Base-by-base conservation (phyloP, 2,113 vertebrate genomes). In the Ondatra zibethicus region DNA sequence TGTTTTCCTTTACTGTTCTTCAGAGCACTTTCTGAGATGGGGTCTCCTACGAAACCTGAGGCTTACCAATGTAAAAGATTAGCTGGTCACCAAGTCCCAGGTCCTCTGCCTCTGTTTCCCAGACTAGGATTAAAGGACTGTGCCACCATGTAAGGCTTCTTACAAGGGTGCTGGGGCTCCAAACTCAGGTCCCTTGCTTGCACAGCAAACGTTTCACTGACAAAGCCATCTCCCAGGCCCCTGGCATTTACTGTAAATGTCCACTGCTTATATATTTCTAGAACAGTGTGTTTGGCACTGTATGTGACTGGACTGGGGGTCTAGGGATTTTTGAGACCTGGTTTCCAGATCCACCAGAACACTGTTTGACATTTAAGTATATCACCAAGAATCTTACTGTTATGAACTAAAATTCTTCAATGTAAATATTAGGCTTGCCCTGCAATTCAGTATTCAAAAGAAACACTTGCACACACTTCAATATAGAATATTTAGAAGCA, bases 331-430 rank as follows among this genome's bases (percentile, higher is more conserved):
- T 87, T 87, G 76, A 55, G 70, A 52, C 93, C 73, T 77, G 82
- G 87, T 27, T 88, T 75, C 29, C 75, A 90, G 58, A 72, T 68
- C 45, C 45, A 77, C 61, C 47, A 95, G 42, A 93, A 23, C 52
- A 93, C 75, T 88, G 47, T 80, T 93, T 93, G 93, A 88, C 94
- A 88, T 42, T 78, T 86, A 97, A 45, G 80, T 52, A 98, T 58
- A 88, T 84, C 50, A 70, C 42, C 39, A 94, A 89, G 63, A 58
- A 80, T 47, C 89, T 73, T 88, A 93, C 14, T 80, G 58, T 72
- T 12, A 65, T 58, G 91, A 78, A 88, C 39, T 86, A 90, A 84
- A 39, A 75, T 75, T 31, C 91, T 80, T 93, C 77, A 88, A 47
- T 39, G 55, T 14, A 89, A 95, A 85, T 89, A 96, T 36, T 78